These are phyloP conservation scores for Drosophila cognata DNA, from an alignment of 2,888 invertebrate genomes.

Conservation along the genomic window DNA sequence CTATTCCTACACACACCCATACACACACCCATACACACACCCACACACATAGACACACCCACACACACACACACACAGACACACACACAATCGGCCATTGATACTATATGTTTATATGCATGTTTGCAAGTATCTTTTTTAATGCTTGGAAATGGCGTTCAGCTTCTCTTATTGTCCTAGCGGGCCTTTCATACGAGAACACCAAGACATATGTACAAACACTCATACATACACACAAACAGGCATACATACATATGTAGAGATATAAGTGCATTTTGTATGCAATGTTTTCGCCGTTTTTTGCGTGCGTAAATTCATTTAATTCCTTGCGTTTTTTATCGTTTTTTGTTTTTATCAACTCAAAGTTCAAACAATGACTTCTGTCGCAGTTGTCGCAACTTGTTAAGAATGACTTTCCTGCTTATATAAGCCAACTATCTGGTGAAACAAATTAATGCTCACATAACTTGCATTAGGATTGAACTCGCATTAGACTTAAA, in stretches of 20 bases:
- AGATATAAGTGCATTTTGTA: not conserved
- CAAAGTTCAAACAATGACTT: not conserved
- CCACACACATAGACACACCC: not conserved
- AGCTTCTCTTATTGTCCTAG: conserved; percentile 19
- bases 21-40: not conserved
- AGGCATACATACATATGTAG: not conserved
- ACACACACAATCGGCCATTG: conserved; percentile 13
- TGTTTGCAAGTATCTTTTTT: not conserved
- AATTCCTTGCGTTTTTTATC: not conserved
- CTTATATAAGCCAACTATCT: not conserved
- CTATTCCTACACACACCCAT: conserved; percentile 15
- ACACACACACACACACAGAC: not conserved
- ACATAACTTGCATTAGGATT: not conserved
- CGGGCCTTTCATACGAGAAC: conserved; percentile 1
- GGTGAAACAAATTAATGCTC: not conserved
- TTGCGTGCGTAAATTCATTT: not conserved
- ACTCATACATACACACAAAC: not conserved
- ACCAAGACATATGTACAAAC: not conserved
- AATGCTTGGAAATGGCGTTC: conserved; percentile 49
- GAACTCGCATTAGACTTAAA: too few relatives aligned
- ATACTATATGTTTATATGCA: not conserved
- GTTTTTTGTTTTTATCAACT: not conserved
- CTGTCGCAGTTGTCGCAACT: not conserved
- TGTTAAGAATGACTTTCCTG: not conserved
- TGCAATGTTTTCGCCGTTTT: not conserved